A percentile compares a stretch with the other conserved stretches of the same genome.
Conservation (phyloP, 2,888 invertebrate species). For the Cheilosia scutellata region DNA sequence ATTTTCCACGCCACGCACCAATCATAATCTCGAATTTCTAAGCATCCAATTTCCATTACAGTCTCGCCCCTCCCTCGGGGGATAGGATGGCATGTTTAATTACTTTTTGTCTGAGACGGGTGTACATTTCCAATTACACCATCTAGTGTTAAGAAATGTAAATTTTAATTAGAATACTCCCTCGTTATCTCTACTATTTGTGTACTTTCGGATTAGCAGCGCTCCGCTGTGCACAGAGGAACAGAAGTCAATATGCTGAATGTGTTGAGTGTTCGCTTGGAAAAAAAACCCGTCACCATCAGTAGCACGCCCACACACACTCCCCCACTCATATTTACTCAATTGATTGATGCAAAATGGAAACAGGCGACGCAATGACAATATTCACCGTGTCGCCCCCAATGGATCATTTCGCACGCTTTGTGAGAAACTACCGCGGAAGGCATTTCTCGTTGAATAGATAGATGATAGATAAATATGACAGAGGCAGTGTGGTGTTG, state of each 20-base stretch:
- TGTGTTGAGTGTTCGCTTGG: slow-evolving; percentile 3
- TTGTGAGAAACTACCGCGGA: slow-evolving; percentile 10
- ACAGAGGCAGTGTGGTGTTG: slow-evolving; percentile 55
- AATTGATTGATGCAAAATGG: slow-evolving; percentile 72
- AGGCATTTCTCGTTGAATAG: slow-evolving; percentile 37
- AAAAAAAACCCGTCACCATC: slow-evolving; percentile 4
- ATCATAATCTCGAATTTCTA: not conserved
- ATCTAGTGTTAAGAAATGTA: slow-evolving; percentile 38
- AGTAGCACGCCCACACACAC: slow-evolving; percentile 19
- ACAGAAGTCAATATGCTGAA: slow-evolving; percentile 55
- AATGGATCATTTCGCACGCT: slow-evolving; percentile 29
- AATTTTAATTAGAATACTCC: slow-evolving; percentile 63
- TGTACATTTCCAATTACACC: slow-evolving; percentile 49
- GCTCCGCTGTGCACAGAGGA: slow-evolving; percentile 14
- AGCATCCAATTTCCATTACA: slow-evolving; percentile 8
- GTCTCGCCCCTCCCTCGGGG: not conserved
- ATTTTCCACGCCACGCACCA: too few relatives aligned
- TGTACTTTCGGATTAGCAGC: slow-evolving; percentile 18
- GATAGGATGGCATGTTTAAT: not conserved
- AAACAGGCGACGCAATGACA: slow-evolving; percentile 58
- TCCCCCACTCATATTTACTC: slow-evolving; percentile 55
- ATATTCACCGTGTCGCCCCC: slow-evolving; percentile 21
- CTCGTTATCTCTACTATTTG: slow-evolving; percentile 42
- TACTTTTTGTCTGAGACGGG: slow-evolving; percentile 26
- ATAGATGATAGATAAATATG: slow-evolving; percentile 72